These are phyloP conservation scores for Aurelia aurita complex sp. Pacific DNA, from an alignment of 30 jellyfish, hydroid and myxozoan genomes.

Conservation along the genomic window DNA sequence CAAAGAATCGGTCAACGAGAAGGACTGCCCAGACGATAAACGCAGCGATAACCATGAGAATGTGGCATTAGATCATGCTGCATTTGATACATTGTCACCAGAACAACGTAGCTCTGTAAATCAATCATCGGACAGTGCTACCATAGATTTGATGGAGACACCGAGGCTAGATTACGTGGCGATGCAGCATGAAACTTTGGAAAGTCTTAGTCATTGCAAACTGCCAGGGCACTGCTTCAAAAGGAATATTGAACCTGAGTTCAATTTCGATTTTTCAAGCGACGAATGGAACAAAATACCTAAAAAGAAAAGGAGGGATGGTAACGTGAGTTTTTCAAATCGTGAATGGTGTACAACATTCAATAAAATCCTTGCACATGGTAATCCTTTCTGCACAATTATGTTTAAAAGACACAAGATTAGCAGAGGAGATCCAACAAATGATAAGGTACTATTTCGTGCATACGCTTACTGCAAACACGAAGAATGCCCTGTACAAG, in stretches of 20 bases:
- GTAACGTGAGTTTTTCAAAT: background rate
- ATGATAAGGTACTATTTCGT: background rate
- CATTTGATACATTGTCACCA: background rate
- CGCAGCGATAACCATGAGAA: background rate
- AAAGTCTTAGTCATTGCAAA: background rate
- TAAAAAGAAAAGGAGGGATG: background rate
- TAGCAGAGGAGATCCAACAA: background rate
- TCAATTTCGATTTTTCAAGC: background rate
- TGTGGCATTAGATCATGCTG: background rate
- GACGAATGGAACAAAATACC: background rate
- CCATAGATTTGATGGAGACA: too few relatives aligned
- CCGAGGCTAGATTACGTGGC: background rate
- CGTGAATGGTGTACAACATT: background rate
- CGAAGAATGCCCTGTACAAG: background rate
- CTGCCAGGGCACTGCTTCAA: background rate
- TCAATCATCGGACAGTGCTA: too few relatives aligned
- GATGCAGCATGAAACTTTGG: background rate
- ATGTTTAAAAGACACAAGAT: background rate
- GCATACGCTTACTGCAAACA: background rate
- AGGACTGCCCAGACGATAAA: too few relatives aligned
- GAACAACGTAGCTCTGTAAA: too few relatives aligned
- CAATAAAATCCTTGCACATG: background rate
- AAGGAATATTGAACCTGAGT: background rate
- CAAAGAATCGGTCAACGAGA: too few relatives aligned
- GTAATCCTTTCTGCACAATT: slow-evolving; percentile 7